Percentiles rank a stretch among this genome's conserved stretches.
phyloP scores from a whole-genome alignment of 1,140 invertebrate species.

The Scaptomyza hsui region DNA sequence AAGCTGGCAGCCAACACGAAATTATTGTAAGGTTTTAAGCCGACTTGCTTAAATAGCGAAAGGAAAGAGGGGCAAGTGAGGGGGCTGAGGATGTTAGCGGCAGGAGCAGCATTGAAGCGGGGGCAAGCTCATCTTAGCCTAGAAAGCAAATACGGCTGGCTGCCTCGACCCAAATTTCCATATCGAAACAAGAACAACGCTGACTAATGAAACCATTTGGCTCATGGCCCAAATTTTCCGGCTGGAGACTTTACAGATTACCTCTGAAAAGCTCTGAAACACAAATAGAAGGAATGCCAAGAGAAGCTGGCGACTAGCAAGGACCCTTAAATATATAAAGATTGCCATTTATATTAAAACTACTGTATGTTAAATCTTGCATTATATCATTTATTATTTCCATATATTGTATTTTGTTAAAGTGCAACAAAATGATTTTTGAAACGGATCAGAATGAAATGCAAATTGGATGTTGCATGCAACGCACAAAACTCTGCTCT shows the following conservation, averaged over 20 bases:
- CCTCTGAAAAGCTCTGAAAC: not conserved
- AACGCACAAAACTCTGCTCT: not conserved
- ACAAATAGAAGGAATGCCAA: not conserved
- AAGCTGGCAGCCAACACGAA: no score
- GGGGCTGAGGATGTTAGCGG: no score
- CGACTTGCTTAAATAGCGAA: no score
- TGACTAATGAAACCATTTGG: no score
- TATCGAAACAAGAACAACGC: no score
- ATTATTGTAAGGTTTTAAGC: no score
- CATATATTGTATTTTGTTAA: no score
- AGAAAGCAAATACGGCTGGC: slow-evolving; percentile 5
- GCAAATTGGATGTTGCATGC: not conserved
- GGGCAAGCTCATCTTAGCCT: slow-evolving; percentile 39
- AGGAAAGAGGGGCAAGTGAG: not conserved
- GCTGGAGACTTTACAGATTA: slow-evolving; percentile 1
- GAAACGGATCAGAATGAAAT: not conserved
- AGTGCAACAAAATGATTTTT: no score
- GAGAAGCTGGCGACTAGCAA: not conserved
- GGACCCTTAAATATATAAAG: not conserved
- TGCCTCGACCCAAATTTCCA: slow-evolving; percentile 25
- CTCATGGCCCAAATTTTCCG: no score
- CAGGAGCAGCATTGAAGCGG: not conserved
- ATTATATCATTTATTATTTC: no score
- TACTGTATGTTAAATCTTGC: no score
- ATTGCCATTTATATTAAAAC: not conserved